Evolutionary conservation across 2,888 invertebrate species (phyloP), one percentile per base, ranked within the genome.

Genomic region (Camptogramma bilineatum): DNA sequence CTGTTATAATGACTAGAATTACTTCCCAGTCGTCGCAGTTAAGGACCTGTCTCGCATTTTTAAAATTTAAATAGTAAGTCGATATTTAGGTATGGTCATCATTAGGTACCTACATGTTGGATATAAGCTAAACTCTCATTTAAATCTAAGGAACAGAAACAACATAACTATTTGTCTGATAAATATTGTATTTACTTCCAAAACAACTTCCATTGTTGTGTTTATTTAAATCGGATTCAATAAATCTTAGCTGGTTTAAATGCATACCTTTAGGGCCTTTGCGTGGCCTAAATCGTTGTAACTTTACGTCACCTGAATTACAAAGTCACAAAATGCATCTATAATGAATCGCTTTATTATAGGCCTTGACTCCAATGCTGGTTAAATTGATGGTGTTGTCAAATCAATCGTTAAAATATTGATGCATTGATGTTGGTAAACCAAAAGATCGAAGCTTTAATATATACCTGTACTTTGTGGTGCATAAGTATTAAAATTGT

Each of bases 271-370:
- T 52, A 64, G 47, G 52, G 34, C 21, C 17, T 42, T 52, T 57
- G 54, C 56, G 47, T 62, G 70, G 53, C 61, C 63, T 68, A 63
- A 71, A 71, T 70, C 17, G 69, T 67, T 66, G 31, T 18, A 19
- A 10, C 52, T 58, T 64, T 62, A 58, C 70, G 72, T 70, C 68
- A 72, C 48, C 52, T 52, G 42, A 58, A 58, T 61, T 51, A 52
- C 48, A 42, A 46, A 55, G 42, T 57, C 31, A 54, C 46, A 51
- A 55, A 62, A 64, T 57, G 56, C 56, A 61, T 53, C 47, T 1
- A 3, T 34, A 39, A 39, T 39, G 2, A 39, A 39, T 24, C n/a
- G 44, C 24, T 64, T 52, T 56, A 56, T 18, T 39, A n/a, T 28
- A 34, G 52, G 42, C 64, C 60, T 65, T 61, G 61, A 50, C 52